A percentile compares a stretch with the other conserved stretches of the same genome.
These are phyloP conservation scores for Labroides dimidiatus DNA, from an alignment of 2,797 vertebrate species.

Conservation along the genomic window DNA sequence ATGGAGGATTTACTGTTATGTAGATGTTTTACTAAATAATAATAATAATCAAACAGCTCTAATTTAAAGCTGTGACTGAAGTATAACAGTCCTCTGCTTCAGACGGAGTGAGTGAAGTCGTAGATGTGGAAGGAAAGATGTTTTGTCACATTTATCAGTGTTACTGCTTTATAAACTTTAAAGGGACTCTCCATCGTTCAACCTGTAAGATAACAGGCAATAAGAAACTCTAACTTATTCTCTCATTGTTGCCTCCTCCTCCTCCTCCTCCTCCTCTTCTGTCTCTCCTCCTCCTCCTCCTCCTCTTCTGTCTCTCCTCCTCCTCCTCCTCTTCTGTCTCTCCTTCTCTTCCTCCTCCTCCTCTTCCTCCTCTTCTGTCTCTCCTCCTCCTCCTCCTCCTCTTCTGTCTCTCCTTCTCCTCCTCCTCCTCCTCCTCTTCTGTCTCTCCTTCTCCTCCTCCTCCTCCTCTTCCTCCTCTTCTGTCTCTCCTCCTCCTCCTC, in stretches of 20 bases:
- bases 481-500: constrained; percentile 3
- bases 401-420: constrained; percentile 13
- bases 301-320: constrained; percentile 7
- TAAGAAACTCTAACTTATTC: constrained; percentile 60
- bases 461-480: background rate
- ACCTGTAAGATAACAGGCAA: constrained; percentile 62
- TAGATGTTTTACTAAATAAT: constrained; percentile 6
- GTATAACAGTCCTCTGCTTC: background rate
- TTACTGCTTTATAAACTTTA: background rate
- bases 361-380: constrained; percentile 1
- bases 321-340: no score
- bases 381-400: constrained; percentile 3
- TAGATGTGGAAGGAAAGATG: constrained; percentile 17
- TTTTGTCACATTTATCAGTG: constrained; percentile 2
- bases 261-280: background rate
- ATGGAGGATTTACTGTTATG: background rate
- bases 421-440: no score
- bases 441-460: constrained; percentile 58
- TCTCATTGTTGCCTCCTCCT: constrained; percentile 60
- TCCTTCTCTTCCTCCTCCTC: constrained; percentile 52
- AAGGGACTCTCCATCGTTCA: constrained; percentile 32
- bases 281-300: constrained; percentile 3
- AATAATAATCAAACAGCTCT: background rate
- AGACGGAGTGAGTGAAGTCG: constrained; percentile 2
- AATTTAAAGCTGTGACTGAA: constrained; percentile 10